These are phyloP conservation scores for Anguilla anguilla DNA, from an alignment of 2,797 vertebrate species.

Conservation along the genomic window DNA sequence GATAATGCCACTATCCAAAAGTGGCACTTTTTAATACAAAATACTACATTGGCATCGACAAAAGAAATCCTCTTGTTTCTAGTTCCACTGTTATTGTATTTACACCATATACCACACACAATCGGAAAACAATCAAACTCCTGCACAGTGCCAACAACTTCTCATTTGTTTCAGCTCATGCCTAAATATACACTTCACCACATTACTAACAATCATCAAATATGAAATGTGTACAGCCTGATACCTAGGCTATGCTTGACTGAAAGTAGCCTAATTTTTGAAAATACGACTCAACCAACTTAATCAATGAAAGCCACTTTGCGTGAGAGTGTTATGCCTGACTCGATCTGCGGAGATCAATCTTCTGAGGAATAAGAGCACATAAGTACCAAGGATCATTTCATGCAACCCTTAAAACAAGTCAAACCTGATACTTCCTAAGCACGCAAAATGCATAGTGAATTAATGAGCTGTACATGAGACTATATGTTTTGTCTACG, in stretches of 20 bases:
- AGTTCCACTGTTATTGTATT: background rate
- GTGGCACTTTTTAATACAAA: background rate
- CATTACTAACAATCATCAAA: background rate
- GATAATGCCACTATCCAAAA: background rate
- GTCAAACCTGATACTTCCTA: background rate
- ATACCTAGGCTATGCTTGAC: background rate
- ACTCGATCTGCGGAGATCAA: background rate
- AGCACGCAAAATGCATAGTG: background rate
- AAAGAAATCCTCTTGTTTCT: background rate
- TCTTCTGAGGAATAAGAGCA: background rate
- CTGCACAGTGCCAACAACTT: background rate
- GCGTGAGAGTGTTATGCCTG: background rate
- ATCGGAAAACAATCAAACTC: background rate
- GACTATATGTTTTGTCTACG: conserved; percentile 3
- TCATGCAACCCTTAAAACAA: background rate
- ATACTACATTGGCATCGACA: background rate
- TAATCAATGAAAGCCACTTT: background rate
- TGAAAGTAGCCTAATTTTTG: background rate
- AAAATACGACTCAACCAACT: background rate
- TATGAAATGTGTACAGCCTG: too few species aligned
- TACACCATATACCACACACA: background rate
- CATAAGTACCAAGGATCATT: background rate
- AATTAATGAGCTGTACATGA: background rate
- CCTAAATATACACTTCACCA: background rate
- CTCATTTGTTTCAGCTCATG: background rate